Conservation (phyloP, 2,113 vertebrate genomes). For the Ibidorhyncha struthersii region DNA sequence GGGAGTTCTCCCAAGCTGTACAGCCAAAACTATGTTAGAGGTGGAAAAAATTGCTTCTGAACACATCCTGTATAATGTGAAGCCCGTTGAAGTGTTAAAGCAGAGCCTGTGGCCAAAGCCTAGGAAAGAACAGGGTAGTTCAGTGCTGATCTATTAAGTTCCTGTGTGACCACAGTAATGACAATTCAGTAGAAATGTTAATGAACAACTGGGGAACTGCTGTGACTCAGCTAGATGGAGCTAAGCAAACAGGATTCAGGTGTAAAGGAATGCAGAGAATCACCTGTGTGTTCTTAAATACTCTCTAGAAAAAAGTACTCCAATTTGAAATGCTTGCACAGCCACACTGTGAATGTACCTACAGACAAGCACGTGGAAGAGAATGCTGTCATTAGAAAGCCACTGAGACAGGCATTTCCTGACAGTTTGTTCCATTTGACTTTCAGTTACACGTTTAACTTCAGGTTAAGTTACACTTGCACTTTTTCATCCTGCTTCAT, state of each 20-base stretch:
- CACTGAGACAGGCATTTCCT: neutral
- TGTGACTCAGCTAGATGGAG: neutral
- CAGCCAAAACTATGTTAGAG: neutral
- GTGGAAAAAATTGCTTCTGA: neutral
- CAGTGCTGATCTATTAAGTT: neutral
- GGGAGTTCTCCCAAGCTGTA: neutral
- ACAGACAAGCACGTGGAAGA: neutral
- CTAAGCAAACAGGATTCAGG: neutral
- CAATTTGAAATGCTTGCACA: neutral
- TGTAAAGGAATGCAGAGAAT: neutral
- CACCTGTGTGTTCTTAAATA: neutral
- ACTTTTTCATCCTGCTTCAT: neutral
- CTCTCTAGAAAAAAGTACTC: neutral
- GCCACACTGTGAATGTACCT: neutral
- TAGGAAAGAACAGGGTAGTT: neutral
- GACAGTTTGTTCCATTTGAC: neutral
- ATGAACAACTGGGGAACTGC: neutral
- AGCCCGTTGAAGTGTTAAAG: neutral
- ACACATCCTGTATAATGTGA: neutral
- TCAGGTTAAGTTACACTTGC: neutral
- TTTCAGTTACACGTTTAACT: neutral
- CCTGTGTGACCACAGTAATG: neutral
- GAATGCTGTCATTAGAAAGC: neutral
- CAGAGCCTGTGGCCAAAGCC: neutral
- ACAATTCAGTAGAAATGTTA: neutral